Base-by-base conservation (phyloP, 2,888 invertebrate genomes). In the Oligia latruncula region DNA sequence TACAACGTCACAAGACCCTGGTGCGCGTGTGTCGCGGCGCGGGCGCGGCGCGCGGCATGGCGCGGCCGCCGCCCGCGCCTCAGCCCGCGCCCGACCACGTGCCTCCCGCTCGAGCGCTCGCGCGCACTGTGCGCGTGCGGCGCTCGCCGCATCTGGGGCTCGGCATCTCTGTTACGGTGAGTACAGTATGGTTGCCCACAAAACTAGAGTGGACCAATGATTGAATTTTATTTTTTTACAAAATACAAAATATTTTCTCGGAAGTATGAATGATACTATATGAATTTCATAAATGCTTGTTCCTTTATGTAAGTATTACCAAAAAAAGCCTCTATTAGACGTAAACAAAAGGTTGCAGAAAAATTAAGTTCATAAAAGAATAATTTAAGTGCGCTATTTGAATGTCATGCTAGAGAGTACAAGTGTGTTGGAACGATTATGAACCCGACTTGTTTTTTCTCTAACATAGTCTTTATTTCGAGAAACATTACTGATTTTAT, bases 1-100 rank as follows among this genome's bases (percentile, higher is more conserved):
- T 99, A 76, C 98, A 99, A 95, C 97, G 98, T 52, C 98, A 98
- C 95, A 98, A 98, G 95, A 98, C 98, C 71, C 98, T 98, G 86
- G 97, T 97, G 79, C 97, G 97, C 86, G 97, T 97, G 90, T 97
- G 97, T 84, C 97, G 97, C 90, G 97, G 97, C 23, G 94, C 94
- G 93, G 79, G 92, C 92, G 92, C 92, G 86, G 40, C 75, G 87
- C 91, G 79, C 75, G 80, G 64, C 40, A 13, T 93, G 78, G 94
- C 94, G 81, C 94, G 95, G 52, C 92, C 93, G 55, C 91, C 93
- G 78, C 95, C 83, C 52, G 83, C 80, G 70, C 81, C 89, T 92
- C 82, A 87, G 90, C 76, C 90, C 93, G 80, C 83, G 84, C 85
- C 43, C 1, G 79, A 23, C 15, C 81, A 17, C 35, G 83, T 83